Conservation (phyloP, 1,140 invertebrate genomes). For the Oncopodura yosiiana region DNA sequence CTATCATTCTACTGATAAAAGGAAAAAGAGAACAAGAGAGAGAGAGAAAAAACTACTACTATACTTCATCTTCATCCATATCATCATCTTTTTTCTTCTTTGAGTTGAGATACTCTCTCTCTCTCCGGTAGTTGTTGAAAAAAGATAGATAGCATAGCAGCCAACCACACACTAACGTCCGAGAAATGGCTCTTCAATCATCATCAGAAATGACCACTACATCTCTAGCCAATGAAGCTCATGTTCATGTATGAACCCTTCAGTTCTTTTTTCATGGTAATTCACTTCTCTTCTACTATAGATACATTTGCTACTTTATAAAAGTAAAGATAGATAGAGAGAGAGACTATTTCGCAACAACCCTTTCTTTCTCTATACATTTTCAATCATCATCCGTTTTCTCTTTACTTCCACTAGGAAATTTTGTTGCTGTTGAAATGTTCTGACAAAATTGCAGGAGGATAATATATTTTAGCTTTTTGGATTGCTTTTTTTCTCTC, state of each 20-base stretch:
- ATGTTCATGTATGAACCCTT: slow-evolving; percentile 20
- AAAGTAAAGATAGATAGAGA: background rate
- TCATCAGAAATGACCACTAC: slow-evolving; percentile 30
- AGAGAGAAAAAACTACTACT: too few relatives aligned
- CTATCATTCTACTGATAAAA: too few relatives aligned
- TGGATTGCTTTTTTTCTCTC: too few relatives aligned
- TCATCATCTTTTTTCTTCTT: background rate
- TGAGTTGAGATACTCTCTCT: background rate
- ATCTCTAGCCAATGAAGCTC: too few relatives aligned
- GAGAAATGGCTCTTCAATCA: slow-evolving; percentile 25
- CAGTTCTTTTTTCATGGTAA: slow-evolving; percentile 32
- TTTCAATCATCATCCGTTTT: background rate
- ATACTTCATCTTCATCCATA: too few relatives aligned
- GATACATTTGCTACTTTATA: background rate
- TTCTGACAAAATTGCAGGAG: too few relatives aligned
- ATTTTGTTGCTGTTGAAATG: too few relatives aligned
- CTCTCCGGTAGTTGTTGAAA: too few relatives aligned
- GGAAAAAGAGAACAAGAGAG: too few relatives aligned
- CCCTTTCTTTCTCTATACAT: background rate
- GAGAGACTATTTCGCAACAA: background rate
- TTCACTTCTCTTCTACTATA: background rate
- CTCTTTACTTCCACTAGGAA: too few relatives aligned
- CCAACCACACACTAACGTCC: background rate
- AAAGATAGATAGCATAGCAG: background rate
- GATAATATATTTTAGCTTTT: too few relatives aligned